Evolutionary conservation across 2,888 invertebrate species (phyloP).

Genomic region (Ellobium chinense): DNA sequence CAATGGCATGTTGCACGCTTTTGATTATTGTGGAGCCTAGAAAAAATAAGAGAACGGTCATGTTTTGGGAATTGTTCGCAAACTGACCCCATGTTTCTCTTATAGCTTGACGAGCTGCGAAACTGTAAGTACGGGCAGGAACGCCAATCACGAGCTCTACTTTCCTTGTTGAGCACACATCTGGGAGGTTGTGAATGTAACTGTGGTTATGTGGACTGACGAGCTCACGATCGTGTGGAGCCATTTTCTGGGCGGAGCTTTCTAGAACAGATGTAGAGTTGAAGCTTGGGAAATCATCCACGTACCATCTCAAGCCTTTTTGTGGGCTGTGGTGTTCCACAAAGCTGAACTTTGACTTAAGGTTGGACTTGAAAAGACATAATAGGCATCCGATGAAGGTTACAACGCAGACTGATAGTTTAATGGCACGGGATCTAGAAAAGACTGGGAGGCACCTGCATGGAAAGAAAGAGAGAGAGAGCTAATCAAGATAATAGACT

Average conservation of each 20-base stretch:
- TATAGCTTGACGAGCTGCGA: conserved; percentile 61
- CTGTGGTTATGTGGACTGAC: conserved; percentile 41
- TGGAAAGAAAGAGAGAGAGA: too few relatives aligned
- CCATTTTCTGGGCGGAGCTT: neutral
- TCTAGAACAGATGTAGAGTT: neutral
- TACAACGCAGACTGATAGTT: too few relatives aligned
- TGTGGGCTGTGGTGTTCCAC: too few relatives aligned
- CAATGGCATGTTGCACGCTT: conserved; percentile 33
- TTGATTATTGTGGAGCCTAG: conserved; percentile 56
- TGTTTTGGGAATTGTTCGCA: conserved; percentile 46
- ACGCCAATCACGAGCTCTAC: conserved; percentile 60
- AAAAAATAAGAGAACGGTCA: conserved; percentile 66
- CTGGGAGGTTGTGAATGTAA: conserved; percentile 50
- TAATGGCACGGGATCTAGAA: too few relatives aligned
- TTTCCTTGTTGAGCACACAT: conserved; percentile 45
- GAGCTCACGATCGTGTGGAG: neutral
- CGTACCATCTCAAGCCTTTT: neutral
- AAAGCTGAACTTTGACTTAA: too few relatives aligned
- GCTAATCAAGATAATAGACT: too few relatives aligned
- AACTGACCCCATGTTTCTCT: conserved; percentile 74
- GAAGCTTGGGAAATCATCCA: conserved; percentile 15
- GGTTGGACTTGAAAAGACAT: too few relatives aligned
- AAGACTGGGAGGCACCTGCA: too few relatives aligned
- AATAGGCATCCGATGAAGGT: too few relatives aligned
- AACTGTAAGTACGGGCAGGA: conserved; percentile 65